Base-by-base conservation (phyloP, 2,888 invertebrate species). In the Pristionchus arcanus region DNA sequence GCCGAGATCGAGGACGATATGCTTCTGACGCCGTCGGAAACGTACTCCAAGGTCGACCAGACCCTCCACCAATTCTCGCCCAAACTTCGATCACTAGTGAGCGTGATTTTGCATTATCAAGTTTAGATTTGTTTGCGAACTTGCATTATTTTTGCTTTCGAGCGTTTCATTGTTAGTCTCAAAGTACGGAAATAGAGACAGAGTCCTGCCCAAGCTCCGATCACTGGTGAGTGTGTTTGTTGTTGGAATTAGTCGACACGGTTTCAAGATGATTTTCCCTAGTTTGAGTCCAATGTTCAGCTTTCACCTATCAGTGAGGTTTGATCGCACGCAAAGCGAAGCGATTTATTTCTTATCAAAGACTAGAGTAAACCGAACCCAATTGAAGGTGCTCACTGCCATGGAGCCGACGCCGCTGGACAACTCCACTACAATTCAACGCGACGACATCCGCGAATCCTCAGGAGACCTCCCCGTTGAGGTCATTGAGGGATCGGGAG, bases 1-100 rank as follows among this genome's bases (percentile, higher is more conserved):
- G 49, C 81, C 5, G 81, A 53, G n/a, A 81, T 81, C 81, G 81
- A 81, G 7, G 81, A 81, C 49, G 81, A 81, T 16, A 49, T 81
- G 42, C 81, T 81, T 42, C 81, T 81, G 81, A 81, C 81, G n/a
- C 81, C 81, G 37, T 81, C 49, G 42, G 81, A 81, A 53, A 81
- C 81, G 28, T 53, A 81, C n/a, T n/a, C 42, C 3, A 81, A 81
- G 16, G 81, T 81, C n/a, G 53, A 81, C 34, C 28, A 53, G 49
- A 81, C 81, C 0, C 81, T 81, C 4, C 28, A 53, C 28, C 53
- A 15, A 28, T 81, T 49, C 81, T 81, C 49, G 49, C 49, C 81
- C 81, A 81, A 81, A 16, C 81, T 81, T 7, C 34, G 53, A 81
- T 49, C 81, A 9, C 28, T 81, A 28, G 81, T 81, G 49, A 81